Evolutionary conservation across 2,888 invertebrate genomes (phyloP).

Genomic region (Malthinus seriepunctatus): DNA sequence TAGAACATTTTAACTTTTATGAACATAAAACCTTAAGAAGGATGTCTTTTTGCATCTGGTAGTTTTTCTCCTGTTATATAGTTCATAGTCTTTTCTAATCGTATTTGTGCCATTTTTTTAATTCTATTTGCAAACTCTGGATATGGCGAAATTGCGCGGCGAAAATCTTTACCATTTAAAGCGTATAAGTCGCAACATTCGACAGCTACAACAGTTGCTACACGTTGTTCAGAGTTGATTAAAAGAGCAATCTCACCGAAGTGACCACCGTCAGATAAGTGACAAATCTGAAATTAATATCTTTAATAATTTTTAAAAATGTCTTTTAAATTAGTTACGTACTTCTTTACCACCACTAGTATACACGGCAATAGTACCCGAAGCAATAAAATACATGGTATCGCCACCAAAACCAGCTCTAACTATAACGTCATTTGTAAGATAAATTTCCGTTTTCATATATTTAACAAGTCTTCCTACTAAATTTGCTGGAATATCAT

Average conservation of each 20-base stretch:
- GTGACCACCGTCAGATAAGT: conserved; percentile 55
- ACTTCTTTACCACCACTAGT: conserved; percentile 66
- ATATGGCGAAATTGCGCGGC: conserved; percentile 46
- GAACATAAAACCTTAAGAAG: no score
- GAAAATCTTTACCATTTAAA: conserved; percentile 50
- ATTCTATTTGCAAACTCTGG: conserved; percentile 48
- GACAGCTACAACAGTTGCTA: conserved; percentile 53
- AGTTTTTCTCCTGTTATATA: conserved; percentile 10
- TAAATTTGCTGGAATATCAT: conserved; percentile 54
- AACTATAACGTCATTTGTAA: conserved; percentile 64
- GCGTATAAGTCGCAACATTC: conserved; percentile 54
- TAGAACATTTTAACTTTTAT: no score
- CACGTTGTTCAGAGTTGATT: conserved; percentile 49
- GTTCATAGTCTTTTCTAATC: conserved; percentile 12
- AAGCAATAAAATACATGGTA: conserved; percentile 67
- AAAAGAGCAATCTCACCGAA: conserved; percentile 57
- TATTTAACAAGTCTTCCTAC: conserved; percentile 59
- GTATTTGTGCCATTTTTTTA: conserved; percentile 40
- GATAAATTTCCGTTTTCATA: conserved; percentile 61
- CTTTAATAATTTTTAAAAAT: neutral
- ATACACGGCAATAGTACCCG: conserved; percentile 64
- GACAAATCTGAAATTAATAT: conserved; percentile 49
- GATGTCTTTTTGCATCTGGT: no score
- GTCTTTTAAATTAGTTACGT: neutral
- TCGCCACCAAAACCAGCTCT: conserved; percentile 62